Percentiles rank a stretch among this genome's conserved stretches.
Evolutionary conservation across 2,797 vertebrate genomes (phyloP).

Genomic region (Alauda arvensis): DNA sequence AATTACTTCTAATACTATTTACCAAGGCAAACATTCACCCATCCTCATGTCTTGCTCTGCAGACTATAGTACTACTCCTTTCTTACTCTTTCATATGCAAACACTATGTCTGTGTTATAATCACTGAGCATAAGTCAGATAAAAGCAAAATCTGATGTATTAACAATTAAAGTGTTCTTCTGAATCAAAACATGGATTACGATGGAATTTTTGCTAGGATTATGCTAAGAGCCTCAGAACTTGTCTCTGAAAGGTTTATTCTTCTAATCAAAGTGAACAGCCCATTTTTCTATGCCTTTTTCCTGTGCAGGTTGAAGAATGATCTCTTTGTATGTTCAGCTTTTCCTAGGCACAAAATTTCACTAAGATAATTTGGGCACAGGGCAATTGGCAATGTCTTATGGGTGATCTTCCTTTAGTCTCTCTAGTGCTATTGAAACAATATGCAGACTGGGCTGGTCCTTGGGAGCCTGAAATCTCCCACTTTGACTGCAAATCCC

Average conservation of each 20-base stretch:
- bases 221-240: background rate
- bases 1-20: conserved; percentile 18
- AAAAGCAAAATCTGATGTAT: conserved; percentile 7
- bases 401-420: background rate
- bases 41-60: background rate
- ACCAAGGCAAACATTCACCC: background rate
- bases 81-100: background rate
- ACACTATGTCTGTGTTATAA: background rate
- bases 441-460: background rate
- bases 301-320: background rate
- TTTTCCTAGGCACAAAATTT: background rate
- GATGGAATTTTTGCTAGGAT: background rate
- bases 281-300: background rate
- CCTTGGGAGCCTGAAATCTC: background rate
- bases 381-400: background rate
- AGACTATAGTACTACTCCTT: background rate
- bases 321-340: background rate
- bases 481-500: background rate
- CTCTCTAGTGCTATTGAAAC: background rate
- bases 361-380: background rate
- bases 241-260: background rate
- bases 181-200: conserved; percentile 15
- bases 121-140: background rate
- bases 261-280: conserved; percentile 8
- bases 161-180: conserved; percentile 11